Conservation (phyloP, 2,113 vertebrate species). For the Xiphophorus maculatus region DNA sequence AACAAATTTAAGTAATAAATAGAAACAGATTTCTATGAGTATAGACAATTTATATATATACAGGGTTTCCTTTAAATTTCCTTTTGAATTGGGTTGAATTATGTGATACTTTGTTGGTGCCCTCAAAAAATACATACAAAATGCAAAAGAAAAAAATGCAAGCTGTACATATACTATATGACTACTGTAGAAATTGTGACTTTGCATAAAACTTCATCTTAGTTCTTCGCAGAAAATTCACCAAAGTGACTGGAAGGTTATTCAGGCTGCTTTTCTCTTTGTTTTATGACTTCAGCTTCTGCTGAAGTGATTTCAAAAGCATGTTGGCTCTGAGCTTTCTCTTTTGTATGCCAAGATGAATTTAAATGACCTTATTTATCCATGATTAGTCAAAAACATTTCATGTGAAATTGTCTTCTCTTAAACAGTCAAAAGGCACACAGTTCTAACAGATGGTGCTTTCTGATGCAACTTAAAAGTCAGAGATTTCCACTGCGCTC, state of each 20-base stretch:
- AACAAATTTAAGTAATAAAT: too few species aligned
- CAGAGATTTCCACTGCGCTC: slow-evolving; percentile 16
- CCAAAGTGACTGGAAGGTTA: background rate
- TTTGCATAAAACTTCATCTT: too few species aligned
- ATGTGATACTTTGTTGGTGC: too few species aligned
- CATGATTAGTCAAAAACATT: slow-evolving; percentile 16
- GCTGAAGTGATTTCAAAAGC: slow-evolving; percentile 26
- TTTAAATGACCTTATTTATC: slow-evolving; percentile 33
- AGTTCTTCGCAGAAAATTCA: slow-evolving; percentile 1
- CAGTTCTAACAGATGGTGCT: slow-evolving; percentile 18
- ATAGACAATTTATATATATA: too few species aligned
- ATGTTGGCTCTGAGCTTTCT: slow-evolving; percentile 23
- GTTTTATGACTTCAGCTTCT: slow-evolving; percentile 24
- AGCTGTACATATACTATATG: too few species aligned
- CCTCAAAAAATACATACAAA: too few species aligned
- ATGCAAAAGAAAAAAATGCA: too few species aligned
- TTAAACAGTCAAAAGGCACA: slow-evolving; percentile 27
- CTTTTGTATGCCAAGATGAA: slow-evolving; percentile 19
- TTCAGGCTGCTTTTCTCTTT: slow-evolving; percentile 1
- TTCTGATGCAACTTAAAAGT: slow-evolving; percentile 41
- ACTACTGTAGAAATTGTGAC: too few species aligned
- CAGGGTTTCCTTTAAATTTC: too few species aligned
- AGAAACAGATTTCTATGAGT: too few species aligned
- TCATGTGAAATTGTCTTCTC: slow-evolving; percentile 23
- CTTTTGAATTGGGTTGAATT: too few species aligned